Evolutionary conservation across 2,888 invertebrate genomes (phyloP), one percentile per base, ranked within the genome.

Genomic region (Scrobipalpa costella): DNA sequence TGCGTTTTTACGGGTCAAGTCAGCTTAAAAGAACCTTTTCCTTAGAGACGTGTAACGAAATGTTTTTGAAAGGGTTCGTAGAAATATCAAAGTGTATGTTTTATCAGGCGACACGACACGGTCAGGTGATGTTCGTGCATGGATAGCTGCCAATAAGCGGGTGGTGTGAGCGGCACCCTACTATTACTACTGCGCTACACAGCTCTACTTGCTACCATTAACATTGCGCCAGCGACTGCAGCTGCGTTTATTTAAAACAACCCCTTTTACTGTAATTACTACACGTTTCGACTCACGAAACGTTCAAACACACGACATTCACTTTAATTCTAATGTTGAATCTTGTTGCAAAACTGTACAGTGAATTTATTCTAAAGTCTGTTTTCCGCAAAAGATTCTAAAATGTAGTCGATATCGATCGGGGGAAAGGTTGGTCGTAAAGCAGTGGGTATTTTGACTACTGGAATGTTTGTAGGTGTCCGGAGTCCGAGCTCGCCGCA

Each of bases 351-450:
- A 27, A 27, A 1, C 0, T 9, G 17, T n/a, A n/a, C n/a, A n/a
- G n/a, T n/a, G 9, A 9, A 7, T 6, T 34, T 33, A 13, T 2
- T 13, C n/a, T n/a, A n/a, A 34, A 13, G 13, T 2, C 33, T 7
- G 8, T 33, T 33, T 1, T 55, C 21, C 8, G 27, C 38, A 38
- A 57, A n/a, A 15, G n/a, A 15, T 38, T 17, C 52, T 9, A 40
- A 21, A 58, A 19, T 58, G 62, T 52, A 61, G 52, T 34, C 6
- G 47, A 71, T 77, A 83, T 84, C 78, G 80, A 82, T 77, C 71
- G n/a, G 68, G 75, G 83, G 84, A 84, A 75, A 80, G 81, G 81
- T 79, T 81, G 80, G 75, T 80, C 84, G 81, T 84, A 85, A 85
- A 85, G 81, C 75, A 83, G 76, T 77, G 76, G 78, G 75, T 79